Evolutionary conservation across 1,140 invertebrate species (phyloP).

Genomic region (Hyles vespertilio): DNA sequence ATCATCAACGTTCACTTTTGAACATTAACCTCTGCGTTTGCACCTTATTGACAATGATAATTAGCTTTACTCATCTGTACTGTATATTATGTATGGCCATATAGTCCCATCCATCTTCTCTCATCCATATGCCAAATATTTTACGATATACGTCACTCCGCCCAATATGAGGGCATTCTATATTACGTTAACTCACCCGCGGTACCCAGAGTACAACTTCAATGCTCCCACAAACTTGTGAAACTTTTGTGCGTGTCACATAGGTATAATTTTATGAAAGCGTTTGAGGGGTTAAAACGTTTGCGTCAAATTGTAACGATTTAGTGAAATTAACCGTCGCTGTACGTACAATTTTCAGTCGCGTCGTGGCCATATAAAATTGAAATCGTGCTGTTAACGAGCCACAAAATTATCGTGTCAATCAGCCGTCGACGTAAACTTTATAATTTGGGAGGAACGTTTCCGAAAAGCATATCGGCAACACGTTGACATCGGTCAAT

Average conservation of each 20-base stretch:
- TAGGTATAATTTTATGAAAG: constrained; percentile 46
- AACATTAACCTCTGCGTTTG: too few relatives aligned
- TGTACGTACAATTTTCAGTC: constrained; percentile 49
- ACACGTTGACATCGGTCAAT: too few relatives aligned
- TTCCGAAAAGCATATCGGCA: not conserved
- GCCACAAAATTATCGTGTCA: constrained; percentile 31
- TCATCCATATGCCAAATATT: too few relatives aligned
- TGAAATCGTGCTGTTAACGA: constrained; percentile 65
- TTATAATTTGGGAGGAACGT: constrained; percentile 9
- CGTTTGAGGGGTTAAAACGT: constrained; percentile 44
- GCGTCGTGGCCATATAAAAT: constrained; percentile 44
- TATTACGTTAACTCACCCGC: too few relatives aligned
- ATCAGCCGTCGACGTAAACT: constrained; percentile 14
- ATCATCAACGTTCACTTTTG: too few relatives aligned
- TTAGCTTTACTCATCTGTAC: too few relatives aligned
- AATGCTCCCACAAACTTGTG: not conserved
- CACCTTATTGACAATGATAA: too few relatives aligned
- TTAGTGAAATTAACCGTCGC: constrained; percentile 47
- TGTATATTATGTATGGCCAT: too few relatives aligned
- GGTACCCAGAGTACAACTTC: too few relatives aligned
- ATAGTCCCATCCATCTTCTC: too few relatives aligned
- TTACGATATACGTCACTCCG: too few relatives aligned
- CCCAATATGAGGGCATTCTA: too few relatives aligned
- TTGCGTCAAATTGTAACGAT: constrained; percentile 51
- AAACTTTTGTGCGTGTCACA: constrained; percentile 39